A percentile compares a stretch with the other conserved stretches of the same genome.
These are phyloP conservation scores for Mnemiopsis leidyi DNA, from an alignment of 37 sponge, comb jelly and placozoan species.

Conservation along the genomic window DNA sequence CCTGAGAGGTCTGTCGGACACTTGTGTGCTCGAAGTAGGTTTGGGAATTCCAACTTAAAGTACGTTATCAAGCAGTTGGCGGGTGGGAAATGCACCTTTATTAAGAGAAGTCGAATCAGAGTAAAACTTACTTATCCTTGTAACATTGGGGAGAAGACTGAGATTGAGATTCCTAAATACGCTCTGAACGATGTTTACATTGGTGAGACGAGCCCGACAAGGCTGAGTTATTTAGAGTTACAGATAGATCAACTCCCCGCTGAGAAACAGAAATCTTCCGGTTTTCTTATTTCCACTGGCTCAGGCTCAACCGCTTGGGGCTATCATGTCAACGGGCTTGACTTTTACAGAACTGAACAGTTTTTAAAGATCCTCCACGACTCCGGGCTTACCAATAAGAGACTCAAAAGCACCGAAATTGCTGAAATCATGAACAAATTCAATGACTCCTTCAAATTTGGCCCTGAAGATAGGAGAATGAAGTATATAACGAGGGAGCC, in stretches of 20 bases:
- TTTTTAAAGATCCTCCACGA: neutral
- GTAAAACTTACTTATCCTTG: slow-evolving; percentile 38
- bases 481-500: slow-evolving; percentile 47
- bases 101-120: slow-evolving; percentile 19
- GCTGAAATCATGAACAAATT: neutral
- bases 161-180: slow-evolving; percentile 31
- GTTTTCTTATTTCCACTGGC: slow-evolving; percentile 45
- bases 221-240: slow-evolving; percentile 36
- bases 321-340: slow-evolving; percentile 25
- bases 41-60: neutral
- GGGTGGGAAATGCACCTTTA: neutral
- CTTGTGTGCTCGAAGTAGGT: slow-evolving; percentile 33
- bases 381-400: neutral
- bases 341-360: slow-evolving; percentile 34
- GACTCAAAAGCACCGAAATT: neutral
- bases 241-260: slow-evolving; percentile 13
- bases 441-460: slow-evolving; percentile 10
- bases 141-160: neutral
- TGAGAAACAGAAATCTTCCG: slow-evolving; percentile 58
- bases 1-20: slow-evolving; percentile 57
- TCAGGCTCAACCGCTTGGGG: slow-evolving; percentile 58
- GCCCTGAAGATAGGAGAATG: neutral
- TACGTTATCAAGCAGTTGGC: slow-evolving; percentile 30
- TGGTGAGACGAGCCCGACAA: slow-evolving; percentile 23
- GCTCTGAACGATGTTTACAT: slow-evolving; percentile 49